These are phyloP conservation scores for Camponotus vicinus DNA, from an alignment of 1,140 invertebrate species.

Conservation along the genomic window DNA sequence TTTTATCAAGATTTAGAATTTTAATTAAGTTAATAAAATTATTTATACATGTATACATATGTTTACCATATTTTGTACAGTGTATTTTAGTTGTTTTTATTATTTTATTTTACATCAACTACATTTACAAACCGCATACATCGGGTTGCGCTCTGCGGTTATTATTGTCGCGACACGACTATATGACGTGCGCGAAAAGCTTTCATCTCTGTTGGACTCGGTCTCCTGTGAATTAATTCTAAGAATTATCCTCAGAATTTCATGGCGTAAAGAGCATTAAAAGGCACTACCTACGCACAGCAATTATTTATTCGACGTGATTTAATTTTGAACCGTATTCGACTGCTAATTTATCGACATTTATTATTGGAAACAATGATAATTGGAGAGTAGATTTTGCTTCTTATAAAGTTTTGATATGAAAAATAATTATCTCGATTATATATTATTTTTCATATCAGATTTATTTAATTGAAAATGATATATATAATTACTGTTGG, in stretches of 20 bases:
- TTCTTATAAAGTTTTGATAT: neutral
- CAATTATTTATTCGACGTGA: neutral
- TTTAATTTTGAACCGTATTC: neutral
- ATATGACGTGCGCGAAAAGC: slow-evolving; percentile 40
- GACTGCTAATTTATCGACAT: slow-evolving; percentile 2
- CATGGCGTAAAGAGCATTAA: slow-evolving; percentile 18
- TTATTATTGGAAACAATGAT: neutral
- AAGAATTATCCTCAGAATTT: slow-evolving; percentile 40
- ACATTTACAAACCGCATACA: slow-evolving; percentile 46
- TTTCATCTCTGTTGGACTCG: slow-evolving; percentile 49
- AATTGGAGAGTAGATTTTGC: neutral
- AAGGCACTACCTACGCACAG: neutral
- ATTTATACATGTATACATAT: neutral
- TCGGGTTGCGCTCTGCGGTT: slow-evolving; percentile 26
- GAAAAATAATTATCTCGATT: neutral
- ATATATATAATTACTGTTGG: slow-evolving; percentile 1
- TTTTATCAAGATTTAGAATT: neutral
- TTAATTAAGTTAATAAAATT: too few relatives aligned
- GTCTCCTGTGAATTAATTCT: slow-evolving; percentile 55
- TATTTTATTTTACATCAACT: slow-evolving; percentile 33
- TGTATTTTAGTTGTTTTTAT: slow-evolving; percentile 14
- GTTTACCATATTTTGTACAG: neutral
- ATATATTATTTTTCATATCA: neutral
- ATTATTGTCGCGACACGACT: slow-evolving; percentile 53
- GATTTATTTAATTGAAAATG: neutral